Percentiles rank a stretch among this genome's conserved stretches.
Conservation (phyloP, 2,888 invertebrate species). For the Dryocosmus kuriphilus region DNA sequence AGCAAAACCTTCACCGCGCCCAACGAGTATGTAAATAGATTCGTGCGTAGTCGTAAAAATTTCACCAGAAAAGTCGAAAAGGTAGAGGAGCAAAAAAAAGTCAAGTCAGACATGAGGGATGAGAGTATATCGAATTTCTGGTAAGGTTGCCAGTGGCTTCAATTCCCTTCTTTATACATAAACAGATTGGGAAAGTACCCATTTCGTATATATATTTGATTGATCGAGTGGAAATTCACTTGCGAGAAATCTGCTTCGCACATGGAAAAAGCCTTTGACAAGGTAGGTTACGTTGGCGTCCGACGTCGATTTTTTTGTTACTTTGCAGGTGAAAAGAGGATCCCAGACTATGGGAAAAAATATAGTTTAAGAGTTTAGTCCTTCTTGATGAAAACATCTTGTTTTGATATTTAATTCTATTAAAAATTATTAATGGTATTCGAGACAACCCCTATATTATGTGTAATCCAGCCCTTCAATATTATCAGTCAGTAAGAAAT, state of each 20-base stretch:
- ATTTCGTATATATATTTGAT: not conserved
- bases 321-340: too few species aligned
- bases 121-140: not conserved
- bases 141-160: not conserved
- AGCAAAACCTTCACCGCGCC: not conserved
- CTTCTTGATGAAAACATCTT: too few species aligned
- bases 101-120: not conserved
- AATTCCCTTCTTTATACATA: slow-evolving; percentile 16
- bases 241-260: not conserved
- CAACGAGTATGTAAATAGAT: slow-evolving; percentile 12
- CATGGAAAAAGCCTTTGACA: not conserved
- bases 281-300: too few species aligned
- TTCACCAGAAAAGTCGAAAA: slow-evolving; percentile 26
- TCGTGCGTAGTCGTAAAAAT: not conserved
- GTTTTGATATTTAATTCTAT: too few species aligned
- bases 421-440: too few species aligned
- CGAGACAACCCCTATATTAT: too few species aligned
- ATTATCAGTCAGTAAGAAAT: too few species aligned
- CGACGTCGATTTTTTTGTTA: too few species aligned
- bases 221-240: slow-evolving; percentile 26
- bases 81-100: not conserved
- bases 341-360: too few species aligned
- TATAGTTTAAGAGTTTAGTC: too few species aligned
- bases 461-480: too few species aligned
- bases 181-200: not conserved